Evolutionary conservation across 2,797 vertebrate species (phyloP).

Genomic region (Gadopsis marmoratus): DNA sequence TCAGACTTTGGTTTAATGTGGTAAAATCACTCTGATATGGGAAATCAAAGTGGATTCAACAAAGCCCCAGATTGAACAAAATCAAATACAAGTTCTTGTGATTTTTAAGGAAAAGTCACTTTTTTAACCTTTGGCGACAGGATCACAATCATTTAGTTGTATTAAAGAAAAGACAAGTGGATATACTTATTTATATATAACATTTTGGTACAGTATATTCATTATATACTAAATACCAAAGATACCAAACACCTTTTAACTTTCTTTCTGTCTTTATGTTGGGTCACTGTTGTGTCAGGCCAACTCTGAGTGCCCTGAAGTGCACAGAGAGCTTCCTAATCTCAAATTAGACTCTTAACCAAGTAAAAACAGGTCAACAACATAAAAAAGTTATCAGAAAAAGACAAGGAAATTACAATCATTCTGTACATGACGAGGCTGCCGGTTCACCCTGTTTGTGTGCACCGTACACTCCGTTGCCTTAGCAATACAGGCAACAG

Average conservation of each 20-base stretch:
- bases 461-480: conserved; percentile 46
- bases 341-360: conserved; percentile 8
- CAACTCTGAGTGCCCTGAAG: conserved; percentile 23
- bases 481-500: conserved; percentile 43
- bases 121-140: neutral
- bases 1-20: neutral
- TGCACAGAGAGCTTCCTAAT: conserved; percentile 10
- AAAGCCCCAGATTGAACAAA: too few relatives aligned
- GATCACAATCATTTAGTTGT: neutral
- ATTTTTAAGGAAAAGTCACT: neutral
- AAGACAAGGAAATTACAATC: conserved; percentile 61
- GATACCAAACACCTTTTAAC: neutral
- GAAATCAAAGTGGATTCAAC: neutral
- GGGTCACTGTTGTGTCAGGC: conserved; percentile 10
- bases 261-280: neutral
- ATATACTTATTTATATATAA: conserved; percentile 6
- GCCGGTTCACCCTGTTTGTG: conserved; percentile 62
- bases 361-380: conserved; percentile 31
- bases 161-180: conserved; percentile 2
- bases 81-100: neutral
- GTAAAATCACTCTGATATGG: neutral
- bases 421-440: conserved; percentile 65
- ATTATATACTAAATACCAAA: conserved; percentile 18
- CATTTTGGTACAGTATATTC: conserved; percentile 23
- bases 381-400: conserved; percentile 27